phyloP scores from a whole-genome alignment of 2,888 invertebrate species.

The Zaprionus lineosus region DNA sequence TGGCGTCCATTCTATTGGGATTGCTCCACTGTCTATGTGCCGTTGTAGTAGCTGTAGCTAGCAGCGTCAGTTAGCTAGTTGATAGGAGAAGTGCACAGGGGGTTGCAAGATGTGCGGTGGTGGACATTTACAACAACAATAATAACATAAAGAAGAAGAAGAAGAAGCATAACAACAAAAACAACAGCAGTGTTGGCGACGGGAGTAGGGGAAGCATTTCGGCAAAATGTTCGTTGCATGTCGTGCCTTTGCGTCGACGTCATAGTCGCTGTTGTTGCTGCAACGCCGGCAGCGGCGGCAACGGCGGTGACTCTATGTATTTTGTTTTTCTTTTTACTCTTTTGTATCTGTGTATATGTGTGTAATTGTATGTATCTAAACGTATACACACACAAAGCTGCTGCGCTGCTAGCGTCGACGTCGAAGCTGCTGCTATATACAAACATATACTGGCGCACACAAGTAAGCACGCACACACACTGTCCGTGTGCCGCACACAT shows the following conservation, averaged over 20 bases:
- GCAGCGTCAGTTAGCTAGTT: slow-evolving; percentile 51
- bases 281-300: slow-evolving; percentile 35
- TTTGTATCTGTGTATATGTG: slow-evolving; percentile 5
- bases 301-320: slow-evolving; percentile 38
- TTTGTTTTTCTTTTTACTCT: slow-evolving; percentile 59
- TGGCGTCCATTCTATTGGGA: not conserved
- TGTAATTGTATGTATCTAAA: slow-evolving; percentile 14
- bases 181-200: slow-evolving; percentile 7
- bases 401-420: slow-evolving; percentile 55
- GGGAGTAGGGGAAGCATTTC: slow-evolving; percentile 42
- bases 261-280: slow-evolving; percentile 33
- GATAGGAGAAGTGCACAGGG: slow-evolving; percentile 52
- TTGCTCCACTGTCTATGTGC: slow-evolving; percentile 43
- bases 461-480: slow-evolving; percentile 10
- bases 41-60: slow-evolving; percentile 42
- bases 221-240: slow-evolving; percentile 69
- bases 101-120: slow-evolving; percentile 49
- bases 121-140: slow-evolving; percentile 24
- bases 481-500: slow-evolving; percentile 53
- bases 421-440: slow-evolving; percentile 37
- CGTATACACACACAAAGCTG: slow-evolving; percentile 53
- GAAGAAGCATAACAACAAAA: slow-evolving; percentile 11
- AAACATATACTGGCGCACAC: slow-evolving; percentile 19
- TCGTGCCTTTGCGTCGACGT: slow-evolving; percentile 42
- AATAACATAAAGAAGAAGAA: slow-evolving; percentile 11